Evolutionary conservation across 2,113 vertebrate species (phyloP).

Genomic region (Prunella himalayana): DNA sequence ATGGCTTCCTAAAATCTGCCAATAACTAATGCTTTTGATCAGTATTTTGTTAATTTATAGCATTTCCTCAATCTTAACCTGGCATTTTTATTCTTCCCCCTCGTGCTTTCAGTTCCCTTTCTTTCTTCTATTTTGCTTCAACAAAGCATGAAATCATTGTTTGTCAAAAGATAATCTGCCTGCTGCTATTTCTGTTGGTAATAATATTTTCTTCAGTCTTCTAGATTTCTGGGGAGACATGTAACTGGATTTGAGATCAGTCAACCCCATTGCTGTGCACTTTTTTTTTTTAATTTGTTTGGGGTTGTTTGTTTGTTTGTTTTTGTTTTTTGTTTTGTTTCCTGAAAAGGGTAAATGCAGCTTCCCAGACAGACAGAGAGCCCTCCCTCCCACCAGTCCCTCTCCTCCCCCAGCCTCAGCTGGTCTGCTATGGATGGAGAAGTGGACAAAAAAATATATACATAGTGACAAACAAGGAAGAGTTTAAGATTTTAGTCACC

Average conservation of each 20-base stretch:
- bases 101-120: background rate
- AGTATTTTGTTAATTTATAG: background rate
- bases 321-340: background rate
- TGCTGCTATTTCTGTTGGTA: background rate
- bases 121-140: background rate
- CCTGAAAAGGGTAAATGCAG: background rate
- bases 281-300: no score
- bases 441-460: background rate
- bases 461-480: background rate
- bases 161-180: conserved; percentile 7
- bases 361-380: background rate
- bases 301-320: no score
- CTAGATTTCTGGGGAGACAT: background rate
- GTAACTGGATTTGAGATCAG: background rate
- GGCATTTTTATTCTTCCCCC: background rate
- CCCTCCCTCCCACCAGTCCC: background rate
- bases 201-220: background rate
- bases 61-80: background rate
- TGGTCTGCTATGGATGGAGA: background rate
- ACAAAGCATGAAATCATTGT: conserved; percentile 16
- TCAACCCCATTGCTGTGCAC: background rate
- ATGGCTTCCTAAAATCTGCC: background rate
- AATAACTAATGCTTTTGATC: background rate
- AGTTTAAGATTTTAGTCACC: background rate
- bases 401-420: background rate